Evolutionary conservation across 2,797 vertebrate genomes (phyloP), one percentile per base, ranked within the genome.

Genomic region (Macrochelys suwanniensis): DNA sequence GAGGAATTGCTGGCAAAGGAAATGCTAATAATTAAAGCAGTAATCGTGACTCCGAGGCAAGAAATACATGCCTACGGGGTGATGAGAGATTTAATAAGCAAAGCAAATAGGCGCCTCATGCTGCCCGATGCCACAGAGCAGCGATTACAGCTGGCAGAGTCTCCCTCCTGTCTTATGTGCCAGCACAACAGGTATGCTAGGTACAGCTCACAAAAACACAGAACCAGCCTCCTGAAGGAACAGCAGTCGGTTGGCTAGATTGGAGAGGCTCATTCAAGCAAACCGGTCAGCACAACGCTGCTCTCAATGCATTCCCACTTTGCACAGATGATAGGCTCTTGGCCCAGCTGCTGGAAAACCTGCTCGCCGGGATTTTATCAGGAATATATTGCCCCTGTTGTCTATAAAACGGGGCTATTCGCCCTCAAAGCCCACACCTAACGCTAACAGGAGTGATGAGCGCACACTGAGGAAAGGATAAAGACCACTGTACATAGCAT

Each of bases 11-110:
- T 94, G 94, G 94, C 91, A 71, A 80, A 89, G 92, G 87, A 92
- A 97, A 95, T 79, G 84, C 84, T 94, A 37, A n/a, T 84, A 84
- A 97, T 96, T 94, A 95, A 91, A 94, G 96, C 87, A 1, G 87
- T 37, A 84, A 95, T 88, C 23, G 28, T 89, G 96, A 84, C 84
- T 86, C 94, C 54, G 87, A 91, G 89, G 89, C 84, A 89, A 96
- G 95, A 84, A 95, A 94, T 80, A 89, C 95, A 92, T 82, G 89
- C 94, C 96, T 74, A 45, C 53, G 25, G 94, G 87, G 94, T 31
- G 91, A 94, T 9, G 28, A 91, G 85, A 76, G 90, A 65, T 2
- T 78, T 87, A 85, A 90, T 54, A 85, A 94, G 89, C 94, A 90
- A 84, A 96, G 93, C 89, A 51, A 82, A 76, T 3, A 65, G 92